Evolutionary conservation across 2,888 invertebrate genomes (phyloP), one percentile per base, ranked within the genome.

Genomic region (Periphyllus acericola): DNA sequence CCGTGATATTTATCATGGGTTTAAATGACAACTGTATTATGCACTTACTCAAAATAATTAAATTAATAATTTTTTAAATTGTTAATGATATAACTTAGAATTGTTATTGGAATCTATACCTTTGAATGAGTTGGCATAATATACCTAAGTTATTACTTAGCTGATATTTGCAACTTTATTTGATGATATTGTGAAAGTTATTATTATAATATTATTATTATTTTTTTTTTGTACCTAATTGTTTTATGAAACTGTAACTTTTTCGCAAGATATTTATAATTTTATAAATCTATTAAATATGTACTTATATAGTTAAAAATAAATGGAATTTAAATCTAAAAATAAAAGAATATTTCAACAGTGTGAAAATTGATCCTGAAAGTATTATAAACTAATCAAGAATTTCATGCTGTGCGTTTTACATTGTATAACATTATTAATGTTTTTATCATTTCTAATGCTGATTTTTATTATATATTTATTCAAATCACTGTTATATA

Each of bases 221-320:
- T 46, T 68, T 34, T 84, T 76, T 75, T 83, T 83, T 74, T 83
- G 36, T 83, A 83, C 72, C 25, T 34, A 71, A 80, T 46, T 81
- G 40, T 68, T 81, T 40, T 71, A 32, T 72, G 25, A 82, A 72
- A 82, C 19, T 85, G 46, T 85, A 85, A 85, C 29, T 52, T 78
- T 85, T 84, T 52, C 34, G 46, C 84, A 52, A 68, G 17, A 85
- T 84, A 85, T 85, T 85, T 85, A 85, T 85, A 78, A 85, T 85
- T 85, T 85, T 85, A 85, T 85, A 85, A 85, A 78, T 85, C n/a
- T 78, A 78, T 78, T 78, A 68, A 32, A 68, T 85, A 34, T 85
- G 68, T 85, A 68, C 76, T 78, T 85, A 84, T 68, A 78, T 68
- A 85, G 66, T 34, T 78, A 29, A 46, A 85, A 84, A 68, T 85